Evolutionary conservation across 1,140 invertebrate species (phyloP).

Genomic region (Drosophila prosaltans): DNA sequence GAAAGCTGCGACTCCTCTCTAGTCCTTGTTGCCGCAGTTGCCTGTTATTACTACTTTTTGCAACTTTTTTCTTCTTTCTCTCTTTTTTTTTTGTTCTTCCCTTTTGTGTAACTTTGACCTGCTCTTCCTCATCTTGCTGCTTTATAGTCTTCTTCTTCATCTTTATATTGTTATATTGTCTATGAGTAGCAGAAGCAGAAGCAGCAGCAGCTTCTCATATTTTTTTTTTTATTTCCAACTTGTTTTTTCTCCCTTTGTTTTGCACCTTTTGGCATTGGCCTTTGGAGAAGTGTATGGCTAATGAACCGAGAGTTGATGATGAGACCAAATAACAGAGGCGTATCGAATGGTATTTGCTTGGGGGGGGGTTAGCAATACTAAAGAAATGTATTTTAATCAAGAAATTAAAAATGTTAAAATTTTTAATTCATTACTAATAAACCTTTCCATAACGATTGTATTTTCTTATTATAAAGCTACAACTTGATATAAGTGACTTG

Average conservation of each 20-base stretch:
- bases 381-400: too few relatives aligned
- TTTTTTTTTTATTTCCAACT: slow-evolving; percentile 16
- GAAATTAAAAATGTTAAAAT: too few relatives aligned
- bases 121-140: slow-evolving; percentile 41
- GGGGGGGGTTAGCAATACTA: too few relatives aligned
- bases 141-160: slow-evolving; percentile 22
- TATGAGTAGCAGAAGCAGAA: slow-evolving; percentile 40
- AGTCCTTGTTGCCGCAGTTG: slow-evolving; percentile 43
- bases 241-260: slow-evolving; percentile 42
- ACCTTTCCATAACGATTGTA: too few relatives aligned
- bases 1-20: slow-evolving; percentile 24
- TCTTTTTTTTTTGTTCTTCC: neutral
- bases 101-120: slow-evolving; percentile 70
- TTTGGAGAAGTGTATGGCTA: slow-evolving; percentile 64
- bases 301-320: slow-evolving; percentile 73
- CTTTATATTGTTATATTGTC: slow-evolving; percentile 53
- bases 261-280: slow-evolving; percentile 77
- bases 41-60: slow-evolving; percentile 72
- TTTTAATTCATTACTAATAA: too few relatives aligned
- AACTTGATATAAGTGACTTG: too few relatives aligned
- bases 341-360: neutral
- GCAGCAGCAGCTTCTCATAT: slow-evolving; percentile 26
- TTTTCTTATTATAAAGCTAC: too few relatives aligned
- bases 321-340: slow-evolving; percentile 36
- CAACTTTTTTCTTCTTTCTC: slow-evolving; percentile 53